Evolutionary conservation across 2,113 vertebrate genomes (phyloP).

Genomic region (Empidonax traillii): DNA sequence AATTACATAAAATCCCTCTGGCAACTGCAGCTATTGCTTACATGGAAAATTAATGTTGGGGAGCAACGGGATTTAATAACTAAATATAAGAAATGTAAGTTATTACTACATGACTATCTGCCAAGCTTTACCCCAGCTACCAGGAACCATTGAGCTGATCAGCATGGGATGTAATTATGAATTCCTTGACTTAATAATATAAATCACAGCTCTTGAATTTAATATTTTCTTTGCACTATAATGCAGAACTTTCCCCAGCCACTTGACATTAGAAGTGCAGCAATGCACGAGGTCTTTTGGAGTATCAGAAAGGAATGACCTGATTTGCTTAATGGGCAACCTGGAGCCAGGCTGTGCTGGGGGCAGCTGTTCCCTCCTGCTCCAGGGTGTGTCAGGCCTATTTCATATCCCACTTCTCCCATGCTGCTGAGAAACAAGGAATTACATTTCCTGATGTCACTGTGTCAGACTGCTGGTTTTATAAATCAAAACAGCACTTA

Average conservation of each 20-base stretch:
- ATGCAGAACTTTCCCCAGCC: constrained; percentile 2
- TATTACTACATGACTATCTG: constrained; percentile 3
- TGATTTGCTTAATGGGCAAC: neutral
- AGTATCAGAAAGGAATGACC: neutral
- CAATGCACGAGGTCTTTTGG: neutral
- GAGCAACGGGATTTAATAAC: constrained; percentile 43
- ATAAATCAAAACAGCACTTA: neutral
- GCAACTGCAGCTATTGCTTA: constrained; percentile 54
- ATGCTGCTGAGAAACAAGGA: neutral
- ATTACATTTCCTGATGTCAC: neutral
- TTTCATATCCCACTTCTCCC: neutral
- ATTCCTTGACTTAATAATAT: constrained; percentile 10
- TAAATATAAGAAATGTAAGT: constrained; percentile 37
- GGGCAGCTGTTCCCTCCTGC: neutral
- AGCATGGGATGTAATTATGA: constrained; percentile 22
- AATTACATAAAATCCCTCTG: constrained; percentile 48
- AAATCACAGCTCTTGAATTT: constrained; percentile 5
- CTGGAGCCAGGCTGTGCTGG: neutral
- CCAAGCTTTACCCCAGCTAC: constrained; percentile 26
- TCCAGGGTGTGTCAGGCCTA: neutral
- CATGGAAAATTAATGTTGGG: constrained; percentile 54
- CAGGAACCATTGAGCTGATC: neutral
- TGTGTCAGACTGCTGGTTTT: neutral
- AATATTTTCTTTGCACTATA: constrained; percentile 14
- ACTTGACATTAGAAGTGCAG: constrained; percentile 21